Base-by-base conservation (phyloP, 2,797 vertebrate species). In the Xiphorhynchus erythropygius region DNA sequence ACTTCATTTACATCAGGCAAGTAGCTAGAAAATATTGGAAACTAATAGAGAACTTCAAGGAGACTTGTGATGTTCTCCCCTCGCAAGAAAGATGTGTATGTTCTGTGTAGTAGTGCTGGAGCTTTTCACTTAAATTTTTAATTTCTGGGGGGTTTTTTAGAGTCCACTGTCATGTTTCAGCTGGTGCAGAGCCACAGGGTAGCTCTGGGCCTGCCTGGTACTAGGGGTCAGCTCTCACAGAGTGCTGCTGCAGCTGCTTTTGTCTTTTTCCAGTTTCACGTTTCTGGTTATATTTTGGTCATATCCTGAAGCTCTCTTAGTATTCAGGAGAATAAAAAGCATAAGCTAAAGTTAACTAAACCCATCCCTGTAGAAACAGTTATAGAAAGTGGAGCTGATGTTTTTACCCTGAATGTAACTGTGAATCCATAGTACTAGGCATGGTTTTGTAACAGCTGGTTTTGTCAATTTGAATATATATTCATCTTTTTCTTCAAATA, bases 401-500 rank as follows among this genome's bases (percentile, higher is more conserved):
- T 70, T 85, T 94, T 68, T 28, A 80, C 30, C 46, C 13, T 1
- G 1, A 77, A 18, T 33, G 17, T 57, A 83, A 17, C 50, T 71
- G 32, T 87, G 65, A 50, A 49, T 93, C 60, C 52, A 1, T 15
- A 53, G 49, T 35, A 16, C 25, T 46, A 32, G 30, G 33, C n/a
- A 44, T 42, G 35, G 63, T 50, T 68, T 68, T 35, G 18, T 75
- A 55, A 53, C 64, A 78, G 75, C 57, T 93, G 76, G 60, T 73
- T 88, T 89, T 88, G 42, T 60, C 91, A 81, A 70, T 89, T 77
- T 90, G 28, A 70, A 0, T 53, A 32, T 33, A 28, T 68, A 70
- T 87, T 90, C 30, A 70, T 87, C 62, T 85, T 94, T 86, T 93
- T 52, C 65, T 91, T 93, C 77, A 59, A 76, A 32, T 5, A 53